Percentiles rank a stretch among this genome's conserved stretches.
Conservation (phyloP, 2,888 invertebrate genomes). For the Pegoplata infirma region DNA sequence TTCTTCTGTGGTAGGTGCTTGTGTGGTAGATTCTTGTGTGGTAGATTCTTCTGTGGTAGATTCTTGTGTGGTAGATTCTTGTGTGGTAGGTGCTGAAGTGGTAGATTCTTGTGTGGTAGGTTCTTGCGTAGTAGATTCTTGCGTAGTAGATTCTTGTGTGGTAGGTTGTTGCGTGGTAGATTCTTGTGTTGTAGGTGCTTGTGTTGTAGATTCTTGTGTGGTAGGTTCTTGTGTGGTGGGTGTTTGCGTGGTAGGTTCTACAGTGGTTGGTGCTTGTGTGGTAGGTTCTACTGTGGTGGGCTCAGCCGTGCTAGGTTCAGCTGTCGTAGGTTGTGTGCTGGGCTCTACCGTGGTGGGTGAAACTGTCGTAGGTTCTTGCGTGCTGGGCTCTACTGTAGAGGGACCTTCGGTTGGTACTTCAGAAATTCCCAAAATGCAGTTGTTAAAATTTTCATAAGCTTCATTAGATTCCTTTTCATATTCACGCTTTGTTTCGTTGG, state of each 20-base stretch:
- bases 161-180: too few species aligned
- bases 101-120: background rate
- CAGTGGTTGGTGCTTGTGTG: background rate
- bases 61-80: too few species aligned
- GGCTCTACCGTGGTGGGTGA: background rate
- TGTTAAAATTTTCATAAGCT: constrained; percentile 51
- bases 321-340: background rate
- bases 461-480: constrained; percentile 59
- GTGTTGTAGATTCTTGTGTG: background rate
- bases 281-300: background rate
- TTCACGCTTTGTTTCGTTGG: constrained; percentile 65
- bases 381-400: background rate
- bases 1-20: background rate
- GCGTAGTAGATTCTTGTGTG: background rate
- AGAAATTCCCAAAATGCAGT: constrained; percentile 64
- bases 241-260: background rate
- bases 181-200: too few species aligned
- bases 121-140: background rate
- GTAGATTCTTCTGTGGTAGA: background rate
- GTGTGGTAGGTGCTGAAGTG: too few species aligned
- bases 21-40: background rate
- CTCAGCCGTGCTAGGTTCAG: background rate
- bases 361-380: background rate
- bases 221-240: background rate
- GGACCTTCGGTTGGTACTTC: constrained; percentile 23